A percentile compares a stretch with the other conserved stretches of the same genome.
These are phyloP conservation scores for Euproctis similis DNA, from an alignment of 2,888 invertebrate species.

Conservation along the genomic window DNA sequence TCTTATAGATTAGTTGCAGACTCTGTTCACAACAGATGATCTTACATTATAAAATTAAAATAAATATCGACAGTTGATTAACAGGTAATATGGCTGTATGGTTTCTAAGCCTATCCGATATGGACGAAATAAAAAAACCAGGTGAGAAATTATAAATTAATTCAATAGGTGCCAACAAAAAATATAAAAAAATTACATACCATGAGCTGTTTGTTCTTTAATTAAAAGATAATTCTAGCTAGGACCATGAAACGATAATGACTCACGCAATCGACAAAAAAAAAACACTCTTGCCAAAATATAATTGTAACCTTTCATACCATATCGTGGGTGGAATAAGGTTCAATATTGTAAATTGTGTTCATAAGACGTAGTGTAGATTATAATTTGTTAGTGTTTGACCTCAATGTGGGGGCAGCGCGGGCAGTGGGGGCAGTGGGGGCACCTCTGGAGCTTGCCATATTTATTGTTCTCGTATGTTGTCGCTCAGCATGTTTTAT, in stretches of 20 bases:
- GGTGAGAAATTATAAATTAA: too few species aligned
- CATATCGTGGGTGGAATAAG: conserved; percentile 3
- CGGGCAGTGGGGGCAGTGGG: too few species aligned
- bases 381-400: conserved; percentile 55
- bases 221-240: too few species aligned
- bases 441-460: conserved; percentile 25
- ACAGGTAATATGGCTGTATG: too few species aligned
- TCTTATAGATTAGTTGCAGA: too few species aligned
- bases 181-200: too few species aligned
- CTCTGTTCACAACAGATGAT: too few species aligned
- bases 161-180: too few species aligned
- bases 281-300: conserved; percentile 7
- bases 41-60: not conserved
- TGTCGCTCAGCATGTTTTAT: conserved; percentile 6
- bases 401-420: conserved; percentile 45
- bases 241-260: conserved; percentile 34
- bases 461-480: conserved; percentile 28
- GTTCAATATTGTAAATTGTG: conserved; percentile 8
- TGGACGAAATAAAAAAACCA: too few species aligned
- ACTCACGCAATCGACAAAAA: conserved; percentile 32
- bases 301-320: not conserved
- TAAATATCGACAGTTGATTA: not conserved
- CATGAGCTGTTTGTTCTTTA: too few species aligned
- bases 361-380: conserved; percentile 24
- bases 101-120: too few species aligned